These are phyloP conservation scores for Amazona ochrocephala DNA, from an alignment of 2,797 vertebrate genomes.

Conservation along the genomic window DNA sequence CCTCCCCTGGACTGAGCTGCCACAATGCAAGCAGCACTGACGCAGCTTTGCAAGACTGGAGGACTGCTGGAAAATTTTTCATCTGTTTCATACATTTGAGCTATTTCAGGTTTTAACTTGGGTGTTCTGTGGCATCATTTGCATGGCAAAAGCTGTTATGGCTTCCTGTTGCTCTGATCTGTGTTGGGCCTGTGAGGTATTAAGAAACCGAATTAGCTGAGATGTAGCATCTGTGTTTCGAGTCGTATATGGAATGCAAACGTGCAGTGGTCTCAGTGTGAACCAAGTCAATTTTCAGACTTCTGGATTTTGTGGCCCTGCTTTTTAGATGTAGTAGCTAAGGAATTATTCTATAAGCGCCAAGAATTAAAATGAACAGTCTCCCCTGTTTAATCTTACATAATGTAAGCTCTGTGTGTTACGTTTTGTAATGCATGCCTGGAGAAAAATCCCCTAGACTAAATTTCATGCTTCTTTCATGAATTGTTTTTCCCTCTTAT, in stretches of 20 bases:
- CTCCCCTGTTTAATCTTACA: conserved; percentile 10
- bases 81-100: background rate
- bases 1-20: background rate
- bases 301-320: conserved; percentile 18
- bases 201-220: background rate
- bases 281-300: conserved; percentile 1
- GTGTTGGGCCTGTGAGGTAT: background rate
- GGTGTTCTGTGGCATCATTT: background rate
- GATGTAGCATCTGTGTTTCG: background rate
- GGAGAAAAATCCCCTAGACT: conserved; percentile 41
- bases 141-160: background rate
- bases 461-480: conserved; percentile 28
- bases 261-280: background rate
- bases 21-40: background rate
- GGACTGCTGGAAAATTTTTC: background rate
- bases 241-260: background rate
- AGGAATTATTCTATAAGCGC: background rate
- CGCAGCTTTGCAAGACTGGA: background rate
- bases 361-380: conserved; percentile 28
- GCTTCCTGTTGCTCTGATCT: background rate
- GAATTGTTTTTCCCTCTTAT: background rate
- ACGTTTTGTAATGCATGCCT: conserved; percentile 20
- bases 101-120: background rate
- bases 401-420: conserved; percentile 2
- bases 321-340: background rate